phyloP scores from a whole-genome alignment of 2,888 invertebrate genomes.

The Tanypteryx hageni region DNA sequence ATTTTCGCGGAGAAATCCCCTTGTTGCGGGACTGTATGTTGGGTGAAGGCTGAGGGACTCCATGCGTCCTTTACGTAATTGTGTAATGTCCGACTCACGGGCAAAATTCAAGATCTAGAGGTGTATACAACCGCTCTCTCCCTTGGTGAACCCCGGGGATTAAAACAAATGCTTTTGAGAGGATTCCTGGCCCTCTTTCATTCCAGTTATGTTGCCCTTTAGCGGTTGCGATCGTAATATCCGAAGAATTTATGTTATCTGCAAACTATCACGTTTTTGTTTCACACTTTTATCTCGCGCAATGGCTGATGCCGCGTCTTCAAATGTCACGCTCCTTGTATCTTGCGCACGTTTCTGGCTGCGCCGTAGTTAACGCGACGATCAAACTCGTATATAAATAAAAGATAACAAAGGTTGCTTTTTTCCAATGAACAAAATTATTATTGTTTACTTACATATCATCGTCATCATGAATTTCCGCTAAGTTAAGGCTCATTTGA shows the following conservation, averaged over 20 bases:
- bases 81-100: neutral
- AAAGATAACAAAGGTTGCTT: too few species aligned
- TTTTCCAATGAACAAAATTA: too few species aligned
- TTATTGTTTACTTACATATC: too few species aligned
- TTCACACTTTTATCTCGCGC: neutral
- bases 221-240: neutral
- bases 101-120: neutral
- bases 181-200: neutral
- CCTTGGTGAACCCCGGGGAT: neutral
- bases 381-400: too few species aligned
- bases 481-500: too few species aligned
- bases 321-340: neutral
- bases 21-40: neutral
- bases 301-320: neutral
- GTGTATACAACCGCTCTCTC: neutral
- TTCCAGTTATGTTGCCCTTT: neutral
- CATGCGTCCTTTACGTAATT: neutral
- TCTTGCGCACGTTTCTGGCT: neutral
- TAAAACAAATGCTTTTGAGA: neutral
- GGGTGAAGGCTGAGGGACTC: neutral
- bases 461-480: too few species aligned
- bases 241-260: neutral
- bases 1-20: constrained; percentile 20
- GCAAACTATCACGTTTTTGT: neutral
- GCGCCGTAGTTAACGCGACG: neutral